A percentile compares a stretch with the other conserved stretches of the same genome.
These are phyloP conservation scores for Eulimnadia texana DNA, from an alignment of 1,140 invertebrate genomes.

Conservation along the genomic window DNA sequence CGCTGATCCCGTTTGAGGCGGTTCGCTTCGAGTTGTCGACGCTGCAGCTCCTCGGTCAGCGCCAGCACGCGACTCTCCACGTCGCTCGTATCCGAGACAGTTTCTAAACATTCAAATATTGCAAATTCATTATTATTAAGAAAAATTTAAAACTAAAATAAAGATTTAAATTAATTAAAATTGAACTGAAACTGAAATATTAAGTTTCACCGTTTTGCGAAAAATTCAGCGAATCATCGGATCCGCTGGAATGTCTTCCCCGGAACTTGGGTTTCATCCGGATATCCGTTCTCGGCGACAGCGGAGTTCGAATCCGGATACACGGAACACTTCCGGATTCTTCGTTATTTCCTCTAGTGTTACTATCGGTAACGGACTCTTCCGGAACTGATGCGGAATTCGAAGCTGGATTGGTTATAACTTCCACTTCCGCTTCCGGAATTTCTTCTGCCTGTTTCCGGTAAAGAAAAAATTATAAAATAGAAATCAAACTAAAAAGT, in stretches of 20 bases:
- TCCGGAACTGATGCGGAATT: neutral
- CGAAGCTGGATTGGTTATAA: neutral
- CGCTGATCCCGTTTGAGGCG: constrained; percentile 33
- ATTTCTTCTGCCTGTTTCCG: neutral
- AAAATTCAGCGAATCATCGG: constrained; percentile 38
- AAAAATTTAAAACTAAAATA: constrained; percentile 2
- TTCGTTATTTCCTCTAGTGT: neutral
- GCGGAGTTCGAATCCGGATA: constrained; percentile 14
- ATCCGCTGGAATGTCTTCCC: constrained; percentile 35
- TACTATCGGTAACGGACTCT: constrained; percentile 4
- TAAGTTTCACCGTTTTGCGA: constrained; percentile 28
- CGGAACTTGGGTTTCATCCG: constrained; percentile 1
- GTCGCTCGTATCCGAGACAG: constrained; percentile 38
- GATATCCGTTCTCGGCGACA: constrained; percentile 19
- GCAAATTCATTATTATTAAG: constrained; percentile 5
- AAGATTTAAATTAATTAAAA: neutral
- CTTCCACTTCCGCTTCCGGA: neutral
- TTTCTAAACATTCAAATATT: constrained; percentile 28
- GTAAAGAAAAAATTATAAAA: too few species aligned
- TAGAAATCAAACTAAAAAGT: too few species aligned
- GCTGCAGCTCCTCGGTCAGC: constrained; percentile 34
- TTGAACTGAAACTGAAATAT: neutral
- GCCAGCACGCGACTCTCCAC: constrained; percentile 35
- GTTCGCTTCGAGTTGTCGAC: constrained; percentile 34
- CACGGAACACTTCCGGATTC: constrained; percentile 8